Base-by-base conservation (phyloP, 2,113 vertebrate genomes). In the Trinectes maculatus region DNA sequence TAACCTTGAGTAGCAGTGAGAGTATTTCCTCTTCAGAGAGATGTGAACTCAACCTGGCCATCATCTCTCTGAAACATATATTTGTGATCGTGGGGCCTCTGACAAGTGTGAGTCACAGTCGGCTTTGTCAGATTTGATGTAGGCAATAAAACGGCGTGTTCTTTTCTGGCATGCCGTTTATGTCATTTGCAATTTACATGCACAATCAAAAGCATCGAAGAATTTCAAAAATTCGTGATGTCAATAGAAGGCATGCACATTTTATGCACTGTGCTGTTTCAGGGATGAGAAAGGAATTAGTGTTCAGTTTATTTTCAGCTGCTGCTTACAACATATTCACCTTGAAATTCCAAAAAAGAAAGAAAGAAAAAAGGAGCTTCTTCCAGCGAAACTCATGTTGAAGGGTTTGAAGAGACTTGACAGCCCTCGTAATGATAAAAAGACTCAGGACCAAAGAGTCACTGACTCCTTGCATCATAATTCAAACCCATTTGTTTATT, bases 321-420 rank as follows among this genome's bases (percentile, higher is more conserved):
- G 61, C 39, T 9, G 53, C 74, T 77, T 77, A 66, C 57, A 54
- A 49, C 65, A 62, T 60, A 69, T n/a, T n/a, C 70, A 83, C 71
- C 79, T 2, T 3, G 16, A 59, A 60, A 54, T 74, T 76, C 75
- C 29, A 63, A 47, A 70, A 82, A 77, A 77, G 29, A 64, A 40
- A 46, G 83, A 62, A 63, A 9, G 5, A n/a, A n/a, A n/a, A n/a
- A n/a, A n/a, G n/a, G n/a, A n/a, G 16, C 59, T 67, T 66, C 77
- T 85, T 86, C 44, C 54, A 79, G 74, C 62, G 56, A 68, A 59
- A 58, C 60, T 54, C 57, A 78, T 80, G 77, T 70, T 77, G 42
- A 60, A 42, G 66, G 47, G 53, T 33, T 49, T 40, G 47, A 62
- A 66, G 48, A 59, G 53, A 66, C 6, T 1, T 6, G 36, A 26